A percentile compares a stretch with the other conserved stretches of the same genome.
phyloP scores from a whole-genome alignment of 2,113 vertebrate species.

The Python bivittatus region DNA sequence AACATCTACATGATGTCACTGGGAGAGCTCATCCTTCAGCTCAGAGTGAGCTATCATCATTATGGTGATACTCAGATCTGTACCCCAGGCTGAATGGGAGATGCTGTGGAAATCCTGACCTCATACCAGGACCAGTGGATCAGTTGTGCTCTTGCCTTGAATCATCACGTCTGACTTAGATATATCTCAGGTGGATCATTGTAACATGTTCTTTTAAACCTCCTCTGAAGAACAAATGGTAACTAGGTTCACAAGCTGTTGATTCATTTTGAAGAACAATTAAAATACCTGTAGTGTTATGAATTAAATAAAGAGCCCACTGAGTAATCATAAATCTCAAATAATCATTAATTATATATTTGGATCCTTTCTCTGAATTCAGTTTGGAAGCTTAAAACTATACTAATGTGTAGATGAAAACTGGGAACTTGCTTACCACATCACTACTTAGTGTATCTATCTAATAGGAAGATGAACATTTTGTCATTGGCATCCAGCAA shows the following conservation, averaged over 20 bases:
- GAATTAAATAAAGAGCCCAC: neutral
- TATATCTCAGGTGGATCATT: neutral
- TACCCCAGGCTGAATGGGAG: too few species aligned
- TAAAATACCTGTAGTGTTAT: neutral
- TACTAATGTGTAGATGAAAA: neutral
- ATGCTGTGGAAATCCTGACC: too few species aligned
- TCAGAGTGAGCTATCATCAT: too few species aligned
- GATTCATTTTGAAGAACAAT: neutral
- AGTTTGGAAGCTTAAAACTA: neutral
- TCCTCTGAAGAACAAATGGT: neutral
- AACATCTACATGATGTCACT: too few species aligned
- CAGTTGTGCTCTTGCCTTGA: neutral
- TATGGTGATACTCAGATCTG: too few species aligned
- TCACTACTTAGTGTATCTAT: slow-evolving; percentile 11
- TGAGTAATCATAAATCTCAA: neutral
- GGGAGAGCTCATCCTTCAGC: too few species aligned
- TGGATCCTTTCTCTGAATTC: neutral
- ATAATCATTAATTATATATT: neutral
- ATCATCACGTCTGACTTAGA: neutral
- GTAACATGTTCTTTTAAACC: neutral
- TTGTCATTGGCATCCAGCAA: slow-evolving; percentile 26
- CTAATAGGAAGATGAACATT: neutral
- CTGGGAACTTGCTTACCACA: neutral
- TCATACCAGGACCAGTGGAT: neutral
- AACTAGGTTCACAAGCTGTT: neutral